Percentiles rank a stretch among this genome's conserved stretches.
phyloP scores from a whole-genome alignment of 30 jellyfish, hydroid and myxozoan genomes.

The Chrysaora quinquecirrha region DNA sequence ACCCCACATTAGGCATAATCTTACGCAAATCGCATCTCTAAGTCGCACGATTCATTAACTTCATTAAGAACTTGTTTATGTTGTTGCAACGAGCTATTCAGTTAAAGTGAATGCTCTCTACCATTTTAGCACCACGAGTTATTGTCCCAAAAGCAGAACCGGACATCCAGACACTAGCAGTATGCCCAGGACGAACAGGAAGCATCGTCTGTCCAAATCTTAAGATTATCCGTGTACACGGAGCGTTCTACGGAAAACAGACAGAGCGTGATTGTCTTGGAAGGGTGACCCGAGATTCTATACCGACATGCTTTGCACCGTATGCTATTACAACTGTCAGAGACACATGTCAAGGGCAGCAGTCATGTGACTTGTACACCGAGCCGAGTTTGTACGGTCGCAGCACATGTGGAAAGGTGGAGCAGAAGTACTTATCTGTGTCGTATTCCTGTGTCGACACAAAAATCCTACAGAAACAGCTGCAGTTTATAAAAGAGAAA shows the following conservation, averaged over 20 bases:
- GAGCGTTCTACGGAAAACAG: slow-evolving; percentile 93
- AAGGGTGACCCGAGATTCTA: slow-evolving; percentile 65
- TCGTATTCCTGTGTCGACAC: slow-evolving; percentile 90
- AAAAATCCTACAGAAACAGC: slow-evolving; percentile 53
- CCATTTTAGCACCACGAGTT: slow-evolving; percentile 47
- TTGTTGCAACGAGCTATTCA: no score
- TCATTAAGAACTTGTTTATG: no score
- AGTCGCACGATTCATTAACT: no score
- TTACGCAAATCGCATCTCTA: no score
- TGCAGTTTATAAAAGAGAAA: slow-evolving; percentile 36
- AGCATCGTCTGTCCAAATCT: slow-evolving; percentile 88
- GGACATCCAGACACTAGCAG: slow-evolving; percentile 52
- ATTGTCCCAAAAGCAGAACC: slow-evolving; percentile 25
- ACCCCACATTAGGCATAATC: no score
- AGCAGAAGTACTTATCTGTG: slow-evolving; percentile 75
- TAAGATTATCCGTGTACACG: slow-evolving; percentile 66
- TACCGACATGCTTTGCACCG: slow-evolving; percentile 95
- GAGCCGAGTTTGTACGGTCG: slow-evolving; percentile 86
- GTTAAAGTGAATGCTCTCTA: no score
- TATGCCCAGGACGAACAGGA: slow-evolving; percentile 86
- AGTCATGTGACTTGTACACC: slow-evolving; percentile 94
- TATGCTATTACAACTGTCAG: slow-evolving; percentile 75
- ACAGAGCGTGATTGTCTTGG: slow-evolving; percentile 90
- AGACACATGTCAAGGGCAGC: slow-evolving; percentile 95
- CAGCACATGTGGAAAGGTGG: slow-evolving; percentile 73